These are phyloP conservation scores for Leucania comma DNA, from an alignment of 2,888 invertebrate species.

Conservation along the genomic window DNA sequence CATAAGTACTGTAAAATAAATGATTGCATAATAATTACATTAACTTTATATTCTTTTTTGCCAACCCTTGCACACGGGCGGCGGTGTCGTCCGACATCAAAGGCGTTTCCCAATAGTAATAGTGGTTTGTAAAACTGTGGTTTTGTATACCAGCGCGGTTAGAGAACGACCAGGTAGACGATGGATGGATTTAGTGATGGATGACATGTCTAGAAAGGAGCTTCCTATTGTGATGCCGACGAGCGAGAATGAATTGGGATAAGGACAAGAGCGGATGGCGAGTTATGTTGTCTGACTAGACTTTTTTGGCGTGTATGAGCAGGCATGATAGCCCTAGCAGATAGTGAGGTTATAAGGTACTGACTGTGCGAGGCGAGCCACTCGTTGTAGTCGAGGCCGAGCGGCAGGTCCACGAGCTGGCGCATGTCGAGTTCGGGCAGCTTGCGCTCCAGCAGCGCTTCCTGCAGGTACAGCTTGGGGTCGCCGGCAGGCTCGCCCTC, in stretches of 20 bases:
- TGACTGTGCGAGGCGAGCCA: constrained; percentile 99
- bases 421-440: constrained; percentile 98
- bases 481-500: constrained; percentile 95
- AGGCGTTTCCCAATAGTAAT: too few species aligned
- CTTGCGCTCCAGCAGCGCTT: constrained; percentile 97
- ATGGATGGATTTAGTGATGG: not conserved
- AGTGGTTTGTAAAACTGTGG: too few species aligned
- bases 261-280: too few species aligned
- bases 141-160: too few species aligned
- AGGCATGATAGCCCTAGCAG: not conserved
- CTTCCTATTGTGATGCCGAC: not conserved
- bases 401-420: constrained; percentile 98
- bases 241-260: not conserved
- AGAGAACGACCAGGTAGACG: not conserved
- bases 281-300: too few species aligned
- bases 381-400: constrained; percentile 99
- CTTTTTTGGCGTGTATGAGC: not conserved
- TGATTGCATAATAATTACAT: too few species aligned
- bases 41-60: too few species aligned
- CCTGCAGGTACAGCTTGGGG: constrained; percentile 98
- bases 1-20: too few species aligned
- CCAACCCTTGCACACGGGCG: too few species aligned
- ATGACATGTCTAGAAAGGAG: too few species aligned
- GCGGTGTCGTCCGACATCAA: too few species aligned
- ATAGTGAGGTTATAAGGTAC: constrained; percentile 66